phyloP scores from a whole-genome alignment of 2,888 invertebrate species.

The Perithous albicinctus region DNA sequence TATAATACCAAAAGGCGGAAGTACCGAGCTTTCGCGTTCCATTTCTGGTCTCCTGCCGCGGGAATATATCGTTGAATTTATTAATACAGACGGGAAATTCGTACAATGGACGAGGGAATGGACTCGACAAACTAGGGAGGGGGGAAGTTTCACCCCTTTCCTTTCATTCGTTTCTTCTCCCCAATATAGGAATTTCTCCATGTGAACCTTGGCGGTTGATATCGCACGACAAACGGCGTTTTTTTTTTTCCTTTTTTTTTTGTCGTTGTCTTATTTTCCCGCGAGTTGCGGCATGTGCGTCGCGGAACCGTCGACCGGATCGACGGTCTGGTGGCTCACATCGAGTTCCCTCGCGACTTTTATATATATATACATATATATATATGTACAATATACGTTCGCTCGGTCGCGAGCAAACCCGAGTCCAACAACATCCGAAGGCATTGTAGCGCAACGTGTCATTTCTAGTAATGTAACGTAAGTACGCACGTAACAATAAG shows the following conservation, averaged over 20 bases:
- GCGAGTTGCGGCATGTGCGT: constrained; percentile 49
- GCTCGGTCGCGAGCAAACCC: constrained; percentile 84
- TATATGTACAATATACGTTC: constrained; percentile 81
- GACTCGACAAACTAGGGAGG: constrained; percentile 18
- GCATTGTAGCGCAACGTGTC: constrained; percentile 84
- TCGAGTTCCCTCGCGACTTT: constrained; percentile 57
- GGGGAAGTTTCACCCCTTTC: constrained; percentile 34
- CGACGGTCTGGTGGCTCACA: constrained; percentile 65
- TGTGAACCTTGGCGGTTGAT: constrained; percentile 20
- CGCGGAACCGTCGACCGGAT: constrained; percentile 72
- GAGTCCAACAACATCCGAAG: constrained; percentile 79
- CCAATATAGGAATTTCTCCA: constrained; percentile 13
- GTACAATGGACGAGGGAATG: constrained; percentile 42
- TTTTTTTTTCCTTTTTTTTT: not conserved
- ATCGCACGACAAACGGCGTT: constrained; percentile 19
- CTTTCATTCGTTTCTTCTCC: not conserved
- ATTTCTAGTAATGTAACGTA: constrained; percentile 83
- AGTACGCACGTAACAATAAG: constrained; percentile 84
- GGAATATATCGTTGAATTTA: constrained; percentile 53
- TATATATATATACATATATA: too few species aligned
- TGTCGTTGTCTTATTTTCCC: constrained; percentile 42
- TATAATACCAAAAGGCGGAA: constrained; percentile 44
- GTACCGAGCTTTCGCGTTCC: constrained; percentile 41
- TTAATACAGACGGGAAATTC: constrained; percentile 37
- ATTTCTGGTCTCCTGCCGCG: constrained; percentile 1